Evolutionary conservation across 2,797 vertebrate species (phyloP).

Genomic region (Leucoraja ocellata): DNA sequence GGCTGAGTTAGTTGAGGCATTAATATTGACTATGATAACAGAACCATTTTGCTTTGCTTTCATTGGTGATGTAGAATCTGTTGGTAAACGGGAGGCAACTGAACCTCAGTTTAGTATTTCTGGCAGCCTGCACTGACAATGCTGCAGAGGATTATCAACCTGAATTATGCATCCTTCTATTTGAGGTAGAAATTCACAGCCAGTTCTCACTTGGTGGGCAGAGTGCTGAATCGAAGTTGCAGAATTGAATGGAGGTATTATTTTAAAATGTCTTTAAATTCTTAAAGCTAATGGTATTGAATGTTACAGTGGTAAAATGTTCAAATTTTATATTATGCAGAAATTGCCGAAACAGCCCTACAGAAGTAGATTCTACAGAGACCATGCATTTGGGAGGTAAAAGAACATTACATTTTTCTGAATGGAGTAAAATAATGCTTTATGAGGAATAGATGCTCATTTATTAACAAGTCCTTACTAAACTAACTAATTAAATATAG

Average conservation of each 20-base stretch:
- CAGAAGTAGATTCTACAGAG: constrained; percentile 28
- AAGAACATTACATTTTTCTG: neutral
- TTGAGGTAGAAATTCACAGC: neutral
- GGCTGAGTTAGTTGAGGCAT: too few species aligned
- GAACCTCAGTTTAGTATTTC: neutral
- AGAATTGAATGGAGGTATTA: too few species aligned
- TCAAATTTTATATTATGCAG: neutral
- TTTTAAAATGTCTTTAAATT: neutral
- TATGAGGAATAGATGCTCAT: neutral
- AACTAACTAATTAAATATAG: neutral
- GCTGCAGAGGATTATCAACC: neutral
- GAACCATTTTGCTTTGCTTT: too few species aligned
- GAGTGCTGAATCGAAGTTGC: neutral
- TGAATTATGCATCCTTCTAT: neutral
- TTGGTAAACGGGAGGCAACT: too few species aligned
- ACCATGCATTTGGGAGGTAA: constrained; percentile 17
- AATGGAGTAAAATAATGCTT: neutral
- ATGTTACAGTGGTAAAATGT: neutral
- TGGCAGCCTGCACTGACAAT: neutral
- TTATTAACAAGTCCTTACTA: neutral
- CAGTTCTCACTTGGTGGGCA: neutral
- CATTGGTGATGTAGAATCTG: too few species aligned
- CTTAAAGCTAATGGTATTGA: neutral
- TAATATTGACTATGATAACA: too few species aligned
- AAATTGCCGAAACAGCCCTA: constrained; percentile 29